These are phyloP conservation scores for Scaptomyza flava DNA, from an alignment of 2,888 invertebrate species.

Conservation along the genomic window DNA sequence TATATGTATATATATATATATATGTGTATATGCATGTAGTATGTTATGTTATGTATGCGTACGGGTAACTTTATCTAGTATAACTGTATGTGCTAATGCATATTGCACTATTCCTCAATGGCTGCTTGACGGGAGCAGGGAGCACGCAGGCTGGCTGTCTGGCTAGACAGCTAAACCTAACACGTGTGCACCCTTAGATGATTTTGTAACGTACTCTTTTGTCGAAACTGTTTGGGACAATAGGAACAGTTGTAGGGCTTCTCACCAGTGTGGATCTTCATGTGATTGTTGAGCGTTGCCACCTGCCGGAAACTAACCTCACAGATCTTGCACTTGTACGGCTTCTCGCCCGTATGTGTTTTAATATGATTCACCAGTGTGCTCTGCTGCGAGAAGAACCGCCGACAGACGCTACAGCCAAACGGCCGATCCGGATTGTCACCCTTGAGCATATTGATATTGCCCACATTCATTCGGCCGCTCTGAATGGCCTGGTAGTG, in stretches of 20 bases:
- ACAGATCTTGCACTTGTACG: slow-evolving; percentile 82
- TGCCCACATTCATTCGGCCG: slow-evolving; percentile 69
- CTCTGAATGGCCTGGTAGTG: slow-evolving; percentile 61
- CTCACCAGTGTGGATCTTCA: slow-evolving; percentile 82
- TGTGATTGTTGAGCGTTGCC: slow-evolving; percentile 81
- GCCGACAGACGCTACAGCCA: slow-evolving; percentile 78
- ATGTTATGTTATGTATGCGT: slow-evolving; percentile 27
- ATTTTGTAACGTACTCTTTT: slow-evolving; percentile 81
- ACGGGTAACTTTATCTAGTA: slow-evolving; percentile 50
- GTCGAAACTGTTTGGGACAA: slow-evolving; percentile 82
- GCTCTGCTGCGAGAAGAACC: slow-evolving; percentile 82
- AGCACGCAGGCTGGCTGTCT: slow-evolving; percentile 21
- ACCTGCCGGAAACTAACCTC: slow-evolving; percentile 81
- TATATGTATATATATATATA: slow-evolving; percentile 45
- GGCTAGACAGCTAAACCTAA: slow-evolving; percentile 44
- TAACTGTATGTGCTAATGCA: slow-evolving; percentile 53
- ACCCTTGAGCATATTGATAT: slow-evolving; percentile 69
- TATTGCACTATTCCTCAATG: slow-evolving; percentile 74
- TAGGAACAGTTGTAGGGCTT: slow-evolving; percentile 83
- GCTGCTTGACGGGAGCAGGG: slow-evolving; percentile 55
- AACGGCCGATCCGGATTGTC: slow-evolving; percentile 81
- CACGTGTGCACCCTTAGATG: slow-evolving; percentile 81
- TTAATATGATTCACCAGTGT: slow-evolving; percentile 82
- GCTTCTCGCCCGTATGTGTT: slow-evolving; percentile 82
- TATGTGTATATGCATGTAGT: slow-evolving; percentile 23